Conservation (phyloP, 2,888 invertebrate species). For the Pyrocoelia pectoralis region DNA sequence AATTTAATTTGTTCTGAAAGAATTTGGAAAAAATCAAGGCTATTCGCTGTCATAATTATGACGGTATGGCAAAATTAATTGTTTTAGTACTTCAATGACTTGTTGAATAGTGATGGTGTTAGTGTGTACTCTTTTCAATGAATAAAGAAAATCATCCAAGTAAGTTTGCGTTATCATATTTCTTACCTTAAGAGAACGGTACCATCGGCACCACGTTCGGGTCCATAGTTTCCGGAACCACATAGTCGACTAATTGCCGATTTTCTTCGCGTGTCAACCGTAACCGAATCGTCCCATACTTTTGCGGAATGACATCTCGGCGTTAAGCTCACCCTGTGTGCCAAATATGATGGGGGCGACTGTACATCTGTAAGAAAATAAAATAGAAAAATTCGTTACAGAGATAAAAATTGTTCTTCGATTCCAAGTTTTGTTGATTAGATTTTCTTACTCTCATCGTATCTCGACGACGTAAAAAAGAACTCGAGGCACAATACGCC, state of each 20-base stretch:
- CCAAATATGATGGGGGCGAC: conserved; percentile 26
- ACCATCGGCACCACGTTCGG: conserved; percentile 66
- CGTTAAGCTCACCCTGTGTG: conserved; percentile 41
- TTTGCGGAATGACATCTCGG: conserved; percentile 51
- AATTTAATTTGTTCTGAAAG: no score
- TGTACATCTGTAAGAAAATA: conserved; percentile 25
- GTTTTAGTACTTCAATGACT: background rate
- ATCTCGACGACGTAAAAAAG: no score
- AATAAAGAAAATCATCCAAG: background rate
- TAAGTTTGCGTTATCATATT: background rate
- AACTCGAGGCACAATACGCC: no score
- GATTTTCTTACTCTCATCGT: no score
- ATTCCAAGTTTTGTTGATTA: no score
- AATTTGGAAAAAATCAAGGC: no score
- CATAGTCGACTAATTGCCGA: conserved; percentile 58
- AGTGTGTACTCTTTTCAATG: background rate
- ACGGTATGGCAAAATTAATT: conserved; percentile 5
- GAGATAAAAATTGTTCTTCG: background rate
- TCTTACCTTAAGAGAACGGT: conserved; percentile 69
- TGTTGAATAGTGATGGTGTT: background rate
- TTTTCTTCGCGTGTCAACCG: conserved; percentile 55
- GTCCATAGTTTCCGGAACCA: conserved; percentile 56
- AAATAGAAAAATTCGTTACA: background rate
- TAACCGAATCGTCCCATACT: conserved; percentile 52
- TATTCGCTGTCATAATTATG: no score